Conservation (phyloP, 2,888 invertebrate species). For the Drosophila infuscata region DNA sequence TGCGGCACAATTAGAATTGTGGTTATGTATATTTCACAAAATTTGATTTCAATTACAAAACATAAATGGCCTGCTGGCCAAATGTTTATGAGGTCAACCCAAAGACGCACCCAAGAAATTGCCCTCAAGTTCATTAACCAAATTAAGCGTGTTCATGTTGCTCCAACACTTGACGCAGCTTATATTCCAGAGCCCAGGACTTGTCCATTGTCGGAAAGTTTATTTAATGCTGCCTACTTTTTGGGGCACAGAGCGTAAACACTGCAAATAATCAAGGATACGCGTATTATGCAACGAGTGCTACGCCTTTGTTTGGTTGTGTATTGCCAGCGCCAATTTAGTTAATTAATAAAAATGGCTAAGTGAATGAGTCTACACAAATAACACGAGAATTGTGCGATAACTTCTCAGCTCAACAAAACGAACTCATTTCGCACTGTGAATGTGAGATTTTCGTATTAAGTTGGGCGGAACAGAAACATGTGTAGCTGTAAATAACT, state of each 20-base stretch:
- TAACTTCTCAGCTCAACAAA: constrained; percentile 19
- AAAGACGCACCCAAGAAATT: constrained; percentile 2
- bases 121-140: constrained; percentile 70
- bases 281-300: constrained; percentile 42
- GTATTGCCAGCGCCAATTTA: constrained; percentile 60
- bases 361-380: constrained; percentile 45
- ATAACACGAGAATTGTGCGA: constrained; percentile 18
- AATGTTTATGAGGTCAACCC: constrained; percentile 4
- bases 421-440: not conserved
- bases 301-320: constrained; percentile 4
- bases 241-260: constrained; percentile 34
- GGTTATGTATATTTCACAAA: constrained; percentile 56
- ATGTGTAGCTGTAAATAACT: not conserved
- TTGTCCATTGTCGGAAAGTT: constrained; percentile 30
- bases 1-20: constrained; percentile 54
- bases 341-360: constrained; percentile 76
- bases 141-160: constrained; percentile 57
- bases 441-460: not conserved
- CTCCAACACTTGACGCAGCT: constrained; percentile 42
- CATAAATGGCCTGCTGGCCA: constrained; percentile 36
- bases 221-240: constrained; percentile 53
- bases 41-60: constrained; percentile 68
- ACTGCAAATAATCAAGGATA: constrained; percentile 71
- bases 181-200: constrained; percentile 9
- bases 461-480: not conserved